A percentile compares a stretch with the other conserved stretches of the same genome.
phyloP scores from a whole-genome alignment of 2,888 invertebrate genomes.

The Euplagia quadripunctaria region DNA sequence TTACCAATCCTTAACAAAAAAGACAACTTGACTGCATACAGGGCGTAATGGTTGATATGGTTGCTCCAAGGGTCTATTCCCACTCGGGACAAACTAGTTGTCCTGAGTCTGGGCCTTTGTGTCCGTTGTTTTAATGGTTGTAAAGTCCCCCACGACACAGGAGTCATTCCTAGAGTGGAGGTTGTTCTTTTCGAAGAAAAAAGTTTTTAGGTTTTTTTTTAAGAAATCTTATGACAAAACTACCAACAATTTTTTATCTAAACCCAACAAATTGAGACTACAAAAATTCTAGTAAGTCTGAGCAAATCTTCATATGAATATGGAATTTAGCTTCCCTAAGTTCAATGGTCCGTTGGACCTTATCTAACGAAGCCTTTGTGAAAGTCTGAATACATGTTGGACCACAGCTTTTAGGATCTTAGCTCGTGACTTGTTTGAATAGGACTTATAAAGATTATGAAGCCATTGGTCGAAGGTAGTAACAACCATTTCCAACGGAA shows the following conservation, averaged over 20 bases:
- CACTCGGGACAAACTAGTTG: too few relatives aligned
- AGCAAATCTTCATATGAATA: slow-evolving; percentile 35
- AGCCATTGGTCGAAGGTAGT: background rate
- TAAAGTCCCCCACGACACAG: too few relatives aligned
- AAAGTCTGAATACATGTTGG: slow-evolving; percentile 25
- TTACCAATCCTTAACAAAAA: background rate
- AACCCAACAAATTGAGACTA: background rate
- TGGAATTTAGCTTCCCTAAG: slow-evolving; percentile 35
- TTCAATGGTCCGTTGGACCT: slow-evolving; percentile 34
- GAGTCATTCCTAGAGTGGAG: too few relatives aligned
- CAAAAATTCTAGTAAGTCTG: background rate
- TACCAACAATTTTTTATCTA: background rate
- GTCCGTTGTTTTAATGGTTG: too few relatives aligned
- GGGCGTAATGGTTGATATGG: too few relatives aligned
- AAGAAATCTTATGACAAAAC: background rate
- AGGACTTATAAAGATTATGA: slow-evolving; percentile 12
- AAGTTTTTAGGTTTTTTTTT: background rate
- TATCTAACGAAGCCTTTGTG: slow-evolving; percentile 52
- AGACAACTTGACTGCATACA: too few relatives aligned
- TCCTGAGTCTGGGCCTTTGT: too few relatives aligned
- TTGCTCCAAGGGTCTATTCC: too few relatives aligned
- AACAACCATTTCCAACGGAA: background rate
- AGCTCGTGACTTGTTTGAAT: slow-evolving; percentile 27
- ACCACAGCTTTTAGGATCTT: slow-evolving; percentile 12
- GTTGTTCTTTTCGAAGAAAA: background rate